Percentiles rank a stretch among this genome's conserved stretches.
These are phyloP conservation scores for Aleiodes testaceus DNA, from an alignment of 2,888 invertebrate species.

Conservation along the genomic window DNA sequence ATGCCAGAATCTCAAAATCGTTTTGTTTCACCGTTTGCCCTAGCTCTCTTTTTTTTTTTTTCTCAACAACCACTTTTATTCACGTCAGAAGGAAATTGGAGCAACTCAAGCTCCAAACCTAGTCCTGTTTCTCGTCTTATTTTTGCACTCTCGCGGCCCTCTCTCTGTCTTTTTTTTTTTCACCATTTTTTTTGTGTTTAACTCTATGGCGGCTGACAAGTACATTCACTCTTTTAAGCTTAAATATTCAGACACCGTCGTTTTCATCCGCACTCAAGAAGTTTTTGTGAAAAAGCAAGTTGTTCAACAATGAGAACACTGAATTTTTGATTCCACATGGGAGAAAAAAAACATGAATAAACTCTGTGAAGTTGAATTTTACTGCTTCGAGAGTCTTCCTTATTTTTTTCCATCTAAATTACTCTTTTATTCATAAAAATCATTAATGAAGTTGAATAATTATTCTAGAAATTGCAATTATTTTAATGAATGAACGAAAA, in stretches of 20 bases:
- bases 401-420: too few relatives aligned
- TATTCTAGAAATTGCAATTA: too few relatives aligned
- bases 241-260: constrained; percentile 2
- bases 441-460: too few relatives aligned
- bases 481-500: too few relatives aligned
- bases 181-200: neutral
- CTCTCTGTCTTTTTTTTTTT: neutral
- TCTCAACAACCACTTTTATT: constrained; percentile 11
- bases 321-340: constrained; percentile 18
- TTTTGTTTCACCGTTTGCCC: constrained; percentile 24
- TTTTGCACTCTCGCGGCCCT: neutral
- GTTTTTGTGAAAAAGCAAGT: neutral
- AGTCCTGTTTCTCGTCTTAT: constrained; percentile 2
- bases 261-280: neutral
- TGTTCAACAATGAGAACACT: neutral
- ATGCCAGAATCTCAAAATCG: constrained; percentile 16
- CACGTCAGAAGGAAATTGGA: constrained; percentile 27
- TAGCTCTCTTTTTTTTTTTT: constrained; percentile 1
- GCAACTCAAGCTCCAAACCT: constrained; percentile 23
- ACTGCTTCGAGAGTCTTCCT: neutral
- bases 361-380: neutral
- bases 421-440: too few relatives aligned
- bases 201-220: constrained; percentile 20
- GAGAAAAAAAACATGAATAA: neutral
- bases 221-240: constrained; percentile 20